These are phyloP conservation scores for Xyrauchen texanus DNA, from an alignment of 2,113 vertebrate species.

Conservation along the genomic window DNA sequence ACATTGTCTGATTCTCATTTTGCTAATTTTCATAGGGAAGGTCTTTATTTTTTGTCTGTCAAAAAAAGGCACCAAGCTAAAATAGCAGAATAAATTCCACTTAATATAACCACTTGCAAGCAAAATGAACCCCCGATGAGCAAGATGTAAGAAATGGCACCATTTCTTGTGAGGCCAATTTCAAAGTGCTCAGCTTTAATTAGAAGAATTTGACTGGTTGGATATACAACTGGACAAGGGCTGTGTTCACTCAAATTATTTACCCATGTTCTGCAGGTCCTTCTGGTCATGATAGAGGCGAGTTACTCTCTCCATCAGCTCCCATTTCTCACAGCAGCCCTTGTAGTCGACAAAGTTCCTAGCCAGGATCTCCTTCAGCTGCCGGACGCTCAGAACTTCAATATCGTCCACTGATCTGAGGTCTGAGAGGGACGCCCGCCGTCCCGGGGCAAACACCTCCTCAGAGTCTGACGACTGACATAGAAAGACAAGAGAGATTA, in stretches of 20 bases:
- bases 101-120: too few relatives aligned
- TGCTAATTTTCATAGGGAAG: too few relatives aligned
- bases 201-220: too few relatives aligned
- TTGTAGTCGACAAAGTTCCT: slow-evolving; percentile 97
- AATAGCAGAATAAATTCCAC: too few relatives aligned
- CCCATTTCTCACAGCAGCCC: slow-evolving; percentile 99
- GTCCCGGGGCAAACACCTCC: slow-evolving; percentile 78
- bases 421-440: slow-evolving; percentile 89
- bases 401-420: slow-evolving; percentile 81
- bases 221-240: too few relatives aligned
- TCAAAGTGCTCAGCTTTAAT: too few relatives aligned
- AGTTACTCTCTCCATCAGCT: slow-evolving; percentile 91
- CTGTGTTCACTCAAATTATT: background rate
- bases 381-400: slow-evolving; percentile 85
- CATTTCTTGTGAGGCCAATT: too few relatives aligned
- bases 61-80: too few relatives aligned
- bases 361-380: slow-evolving; percentile 94
- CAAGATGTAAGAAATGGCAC: too few relatives aligned
- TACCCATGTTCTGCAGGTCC: slow-evolving; percentile 82
- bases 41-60: too few relatives aligned
- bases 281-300: slow-evolving; percentile 88
- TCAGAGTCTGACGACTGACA: slow-evolving; percentile 81
- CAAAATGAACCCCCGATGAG: too few relatives aligned
- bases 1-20: too few relatives aligned
- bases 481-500: background rate